Evolutionary conservation across 1,140 invertebrate species (phyloP).

Genomic region (Lycorma delicatula): DNA sequence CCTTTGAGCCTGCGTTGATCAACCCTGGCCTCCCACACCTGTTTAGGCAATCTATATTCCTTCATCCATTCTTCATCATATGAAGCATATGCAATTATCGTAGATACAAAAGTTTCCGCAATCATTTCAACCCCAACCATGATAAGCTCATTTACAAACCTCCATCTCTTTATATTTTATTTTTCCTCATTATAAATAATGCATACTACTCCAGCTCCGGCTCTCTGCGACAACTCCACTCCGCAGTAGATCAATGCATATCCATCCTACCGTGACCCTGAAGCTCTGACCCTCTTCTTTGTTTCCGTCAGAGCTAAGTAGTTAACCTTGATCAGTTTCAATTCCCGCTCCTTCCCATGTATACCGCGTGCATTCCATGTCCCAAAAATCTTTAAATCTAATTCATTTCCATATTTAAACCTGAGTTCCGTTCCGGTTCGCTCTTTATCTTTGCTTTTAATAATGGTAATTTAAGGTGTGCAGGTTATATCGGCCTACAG

Average conservation of each 20-base stretch:
- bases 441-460: not conserved
- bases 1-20: too few relatives aligned
- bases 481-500: too few relatives aligned
- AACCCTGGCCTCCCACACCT: too few relatives aligned
- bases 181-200: not conserved
- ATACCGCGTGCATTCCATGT: conserved; percentile 20
- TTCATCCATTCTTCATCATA: not conserved
- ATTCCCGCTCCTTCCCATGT: conserved; percentile 15
- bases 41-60: too few relatives aligned
- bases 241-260: conserved; percentile 9
- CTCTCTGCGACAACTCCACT: not conserved
- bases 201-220: conserved; percentile 4
- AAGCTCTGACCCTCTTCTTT: conserved; percentile 17
- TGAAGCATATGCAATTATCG: not conserved
- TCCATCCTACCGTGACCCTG: conserved; percentile 6
- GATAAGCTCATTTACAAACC: conserved; percentile 8
- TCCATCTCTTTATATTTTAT: conserved; percentile 7
- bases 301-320: conserved; percentile 18
- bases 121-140: not conserved
- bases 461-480: too few relatives aligned
- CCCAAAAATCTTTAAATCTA: conserved; percentile 6
- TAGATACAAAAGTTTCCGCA: not conserved
- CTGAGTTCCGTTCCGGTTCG: not conserved
- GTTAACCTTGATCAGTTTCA: conserved; percentile 5
- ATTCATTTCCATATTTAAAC: too few relatives aligned